Base-by-base conservation (phyloP, 2,797 vertebrate genomes). In the Rhinella marina region DNA sequence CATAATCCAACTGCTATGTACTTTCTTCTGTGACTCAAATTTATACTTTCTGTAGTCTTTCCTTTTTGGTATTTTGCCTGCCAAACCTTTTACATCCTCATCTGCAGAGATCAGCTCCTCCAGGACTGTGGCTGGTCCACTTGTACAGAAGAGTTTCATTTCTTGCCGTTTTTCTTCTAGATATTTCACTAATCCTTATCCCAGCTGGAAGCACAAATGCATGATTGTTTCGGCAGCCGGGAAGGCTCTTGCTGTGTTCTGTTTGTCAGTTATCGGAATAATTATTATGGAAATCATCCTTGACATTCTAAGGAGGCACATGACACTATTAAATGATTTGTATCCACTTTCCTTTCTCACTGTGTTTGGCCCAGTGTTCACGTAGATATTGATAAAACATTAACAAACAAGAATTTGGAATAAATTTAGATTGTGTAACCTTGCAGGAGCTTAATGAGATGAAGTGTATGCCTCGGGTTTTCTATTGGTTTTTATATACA, bases 251-350 rank as follows among this genome's bases (percentile, higher is more conserved):
- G 88, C 88, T 89, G 88, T 41, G 84, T 79, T 86, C 21, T 83
- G 84, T 57, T 82, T 83, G 84, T 88, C 87, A 88, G 64, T 80
- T 88, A 88, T 88, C 82, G 27, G 41, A 88, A 85, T 88, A 88
- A 88, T 88, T 85, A 88, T 81, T 88, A 72, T 88, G 82, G 66
- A 88, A 88, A 88, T 88, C 32, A 80, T 85, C 68, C 59, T 85
- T 88, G 87, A 85, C 87, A 88, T 88, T 88, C 68, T 85, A 88
- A 85, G 80, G 59, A 81, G 41, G 82, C 76, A 81, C 77, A 62
- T 85, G 87, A 88, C 66, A 85, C 81, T 54, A 88, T 88, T 81
- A 85, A 85, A 84, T 80, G 62, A 61, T 66, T 81, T 72, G 83
- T 85, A 85, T 88, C 77, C 41, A 13, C 32, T 81, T 81, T 88